Base-by-base conservation (phyloP, 2,113 vertebrate species). In the Microcebus ravelobensis region DNA sequence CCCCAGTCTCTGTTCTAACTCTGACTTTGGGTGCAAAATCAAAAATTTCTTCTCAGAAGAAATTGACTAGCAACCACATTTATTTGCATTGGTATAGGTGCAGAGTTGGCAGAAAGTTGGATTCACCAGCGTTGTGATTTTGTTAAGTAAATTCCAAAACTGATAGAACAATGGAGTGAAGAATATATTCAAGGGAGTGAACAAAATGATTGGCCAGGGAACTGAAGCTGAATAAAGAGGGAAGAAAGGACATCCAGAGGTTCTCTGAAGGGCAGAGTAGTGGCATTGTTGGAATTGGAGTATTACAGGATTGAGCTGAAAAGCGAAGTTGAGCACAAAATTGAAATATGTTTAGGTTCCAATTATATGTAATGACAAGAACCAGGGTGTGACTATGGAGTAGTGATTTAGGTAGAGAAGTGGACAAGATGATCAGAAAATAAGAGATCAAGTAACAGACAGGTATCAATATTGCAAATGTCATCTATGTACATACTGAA, bases 11-110 rank as follows among this genome's bases (percentile, higher is more conserved):
- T 70, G 39, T 3, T 6, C 48, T 31, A 10, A 50, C 11, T 74
- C 36, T 25, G n/a, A 42, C 29, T 79, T 61, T 36, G 74, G 39
- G 25, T 61, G 74, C 13, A 94, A 94, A 94, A 90, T 76, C 50
- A 57, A 70, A 88, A 77, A 81, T 96, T 95, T 76, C 25, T 65
- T 90, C 42, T 23, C 42, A 39, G 21, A 76, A 77, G 84, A 84
- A 91, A 94, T 25, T 71, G 84, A 79, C 31, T 90, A 81, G 74
- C 5, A 81, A 31, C 2, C 48, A 61, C 31, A 17, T 81, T 91
- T 87, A 74, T 67, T 76, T 59, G 4, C 15, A 91, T 23, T 39
- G 48, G 9, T 76, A 67, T 1, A 18, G 6, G 27, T 67, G 25
- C 14, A 91, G 39, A 74, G 48, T 29, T 61, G 82, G 31, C 18